A percentile compares a stretch with the other conserved stretches of the same genome.
phyloP scores from a whole-genome alignment of 2,797 vertebrate genomes.

The Orientallactaga sibirica region DNA sequence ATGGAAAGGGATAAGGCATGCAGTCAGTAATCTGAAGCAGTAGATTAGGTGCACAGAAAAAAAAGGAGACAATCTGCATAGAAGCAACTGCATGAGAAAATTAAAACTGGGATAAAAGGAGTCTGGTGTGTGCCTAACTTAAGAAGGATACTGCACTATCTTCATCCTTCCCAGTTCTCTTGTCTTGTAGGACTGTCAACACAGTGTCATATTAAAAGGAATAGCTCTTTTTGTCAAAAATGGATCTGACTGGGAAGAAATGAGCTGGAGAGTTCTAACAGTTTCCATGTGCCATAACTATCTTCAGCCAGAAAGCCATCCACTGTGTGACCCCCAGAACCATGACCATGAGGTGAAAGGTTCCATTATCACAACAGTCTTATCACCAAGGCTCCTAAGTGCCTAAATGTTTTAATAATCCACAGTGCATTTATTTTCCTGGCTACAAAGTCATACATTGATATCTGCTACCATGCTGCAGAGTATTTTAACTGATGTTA shows the following conservation, averaged over 20 bases:
- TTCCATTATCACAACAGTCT: constrained; percentile 43
- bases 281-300: neutral
- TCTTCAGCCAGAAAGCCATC: neutral
- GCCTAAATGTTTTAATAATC: constrained; percentile 56
- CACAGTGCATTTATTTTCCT: constrained; percentile 57
- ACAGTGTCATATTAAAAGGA: constrained; percentile 50
- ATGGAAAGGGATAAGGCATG: neutral
- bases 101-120: neutral
- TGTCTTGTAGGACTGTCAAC: constrained; percentile 42
- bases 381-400: neutral
- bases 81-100: neutral
- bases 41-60: neutral
- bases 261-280: neutral
- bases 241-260: constrained; percentile 34
- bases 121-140: neutral
- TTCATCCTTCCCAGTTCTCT: constrained; percentile 53
- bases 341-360: constrained; percentile 59
- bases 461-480: constrained; percentile 59
- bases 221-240: constrained; percentile 63
- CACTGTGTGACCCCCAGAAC: neutral
- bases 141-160: neutral
- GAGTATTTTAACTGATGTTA: constrained; percentile 76
- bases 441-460: constrained; percentile 57
- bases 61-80: neutral
- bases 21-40: neutral